Evolutionary conservation across 2,113 vertebrate genomes (phyloP), one percentile per base, ranked within the genome.

Genomic region (Cyprinodon brontotheroides): DNA sequence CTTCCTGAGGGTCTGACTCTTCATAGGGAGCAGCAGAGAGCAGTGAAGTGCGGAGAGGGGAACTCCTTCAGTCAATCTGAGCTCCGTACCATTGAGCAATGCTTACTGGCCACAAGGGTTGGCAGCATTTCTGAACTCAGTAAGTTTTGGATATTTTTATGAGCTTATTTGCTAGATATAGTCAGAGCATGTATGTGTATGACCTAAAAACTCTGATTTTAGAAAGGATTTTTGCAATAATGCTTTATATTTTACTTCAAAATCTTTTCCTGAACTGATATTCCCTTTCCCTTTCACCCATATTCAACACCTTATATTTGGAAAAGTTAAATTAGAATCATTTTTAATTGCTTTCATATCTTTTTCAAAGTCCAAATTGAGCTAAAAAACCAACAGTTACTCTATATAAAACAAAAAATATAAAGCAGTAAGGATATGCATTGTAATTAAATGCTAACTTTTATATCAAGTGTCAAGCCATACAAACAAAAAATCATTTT

Each of bases 51-150:
- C 0, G 95, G 94, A n/a, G 96, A 97, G 41, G 94, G 95, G 47
- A 94, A 95, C 80, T 93, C 96, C 92, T 98, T 96, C 93, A 97
- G 96, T 91, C 97, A 98, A 90, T 95, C 96, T 0, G 98, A 99
- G 91, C 90, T 98, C 36, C 95, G 96, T 78, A 97, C 97, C 86
- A 93, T 97, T 0, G 98, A 99, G 72, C 98, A 99, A 91, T 98
- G 96, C 66, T 91, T 99, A 53, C 91, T 99, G 87, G 97, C 98
- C 87, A 98, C 97, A 0, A 95, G 96, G 0, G 98, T 99, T 87
- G 98, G 98, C 84, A 98, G 97, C 94, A 97, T 99, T 63, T 93
- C 97, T 0, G 98, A 99, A 72, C 96, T 99, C 92, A 99, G 98
- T 99, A 92, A 99, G 98, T 90, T 1, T 9, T 68, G 22, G 57